Base-by-base conservation (phyloP, 2,113 vertebrate genomes). In the Osmerus eperlanus region DNA sequence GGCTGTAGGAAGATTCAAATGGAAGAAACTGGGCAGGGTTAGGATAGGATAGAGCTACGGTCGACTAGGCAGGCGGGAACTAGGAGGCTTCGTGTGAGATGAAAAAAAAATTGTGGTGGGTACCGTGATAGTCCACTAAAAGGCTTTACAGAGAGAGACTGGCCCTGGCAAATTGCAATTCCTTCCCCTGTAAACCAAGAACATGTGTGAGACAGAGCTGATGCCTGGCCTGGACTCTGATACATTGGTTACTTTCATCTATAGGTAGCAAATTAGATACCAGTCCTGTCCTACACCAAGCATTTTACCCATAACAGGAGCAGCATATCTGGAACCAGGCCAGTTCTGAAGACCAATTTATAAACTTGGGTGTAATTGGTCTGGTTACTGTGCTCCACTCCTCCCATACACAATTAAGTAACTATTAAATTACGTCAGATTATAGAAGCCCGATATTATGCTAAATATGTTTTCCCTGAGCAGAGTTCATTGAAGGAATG, bases 61-160 rank as follows among this genome's bases (percentile, higher is more conserved):
- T 76, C 53, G 72, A 71, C 41, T 47, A 47, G 8, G 9, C 41
- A 11, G 41, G 41, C 74, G 75, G 83, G 82, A 84, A 87, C 71
- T 66, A 65, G 65, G 74, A 81, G 75, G 80, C 32, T 79, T 81
- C 76, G 75, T 76, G 70, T 76, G 70, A 70, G 15, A 56, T 15
- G 76, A 76, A 67, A 79, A 84, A 85, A 81, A 85, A 78, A 83
- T 21, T 63, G 55, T 8, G n/a, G 3, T 8, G 15, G n/a, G 73
- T 66, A 78, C 52, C 70, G 78, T 84, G 83, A 84, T 85, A 81
- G 77, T 85, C 82, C 78, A 77, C 83, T 70, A 2, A 16, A 19
- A 75, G 32, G 60, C 76, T 16, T 36, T 36, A 4, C 32, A 36
- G 32, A 5, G 6, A 36, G 4, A 36, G 32, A 36, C 32, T 36